A percentile compares a stretch with the other conserved stretches of the same genome.
Conservation (phyloP, 2,888 invertebrate genomes). For the Eristalis pertinax region DNA sequence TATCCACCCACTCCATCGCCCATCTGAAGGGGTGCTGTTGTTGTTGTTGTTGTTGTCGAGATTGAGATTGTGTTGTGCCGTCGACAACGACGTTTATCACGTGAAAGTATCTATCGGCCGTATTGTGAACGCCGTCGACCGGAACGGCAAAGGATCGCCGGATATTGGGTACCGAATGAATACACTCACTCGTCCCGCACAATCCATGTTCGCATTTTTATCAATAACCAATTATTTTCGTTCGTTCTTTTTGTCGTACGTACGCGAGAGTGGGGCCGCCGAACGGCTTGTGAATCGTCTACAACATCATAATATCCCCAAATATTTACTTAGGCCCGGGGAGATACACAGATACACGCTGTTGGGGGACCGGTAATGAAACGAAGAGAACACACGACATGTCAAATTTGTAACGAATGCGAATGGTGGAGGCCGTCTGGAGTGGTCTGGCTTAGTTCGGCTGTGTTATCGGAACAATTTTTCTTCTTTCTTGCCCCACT, state of each 20-base stretch:
- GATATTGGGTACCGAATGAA: slow-evolving; percentile 68
- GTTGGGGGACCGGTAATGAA: slow-evolving; percentile 59
- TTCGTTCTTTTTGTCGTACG: slow-evolving; percentile 27
- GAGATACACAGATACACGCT: slow-evolving; percentile 48
- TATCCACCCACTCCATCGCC: background rate
- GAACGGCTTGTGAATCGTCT: slow-evolving; percentile 3
- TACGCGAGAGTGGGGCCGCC: background rate
- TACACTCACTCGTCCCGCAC: slow-evolving; percentile 33
- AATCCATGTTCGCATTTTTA: slow-evolving; percentile 66
- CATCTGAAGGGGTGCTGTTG: background rate
- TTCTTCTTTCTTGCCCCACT: background rate
- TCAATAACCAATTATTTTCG: slow-evolving; percentile 71
- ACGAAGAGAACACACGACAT: slow-evolving; percentile 55
- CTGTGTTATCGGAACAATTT: slow-evolving; percentile 5
- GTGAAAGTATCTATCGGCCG: slow-evolving; percentile 51
- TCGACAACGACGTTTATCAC: slow-evolving; percentile 45
- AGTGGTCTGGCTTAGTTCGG: background rate
- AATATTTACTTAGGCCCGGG: slow-evolving; percentile 64
- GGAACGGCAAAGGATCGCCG: slow-evolving; percentile 70
- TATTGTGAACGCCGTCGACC: slow-evolving; percentile 66
- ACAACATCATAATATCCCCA: slow-evolving; percentile 56
- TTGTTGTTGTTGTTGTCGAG: slow-evolving; percentile 10
- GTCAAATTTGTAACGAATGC: slow-evolving; percentile 58
- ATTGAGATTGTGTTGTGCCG: background rate
- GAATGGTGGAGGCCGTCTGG: slow-evolving; percentile 8